Percentiles rank a stretch among this genome's conserved stretches.
phyloP scores from a whole-genome alignment of 2,797 vertebrate genomes.

The Florisuga fusca region DNA sequence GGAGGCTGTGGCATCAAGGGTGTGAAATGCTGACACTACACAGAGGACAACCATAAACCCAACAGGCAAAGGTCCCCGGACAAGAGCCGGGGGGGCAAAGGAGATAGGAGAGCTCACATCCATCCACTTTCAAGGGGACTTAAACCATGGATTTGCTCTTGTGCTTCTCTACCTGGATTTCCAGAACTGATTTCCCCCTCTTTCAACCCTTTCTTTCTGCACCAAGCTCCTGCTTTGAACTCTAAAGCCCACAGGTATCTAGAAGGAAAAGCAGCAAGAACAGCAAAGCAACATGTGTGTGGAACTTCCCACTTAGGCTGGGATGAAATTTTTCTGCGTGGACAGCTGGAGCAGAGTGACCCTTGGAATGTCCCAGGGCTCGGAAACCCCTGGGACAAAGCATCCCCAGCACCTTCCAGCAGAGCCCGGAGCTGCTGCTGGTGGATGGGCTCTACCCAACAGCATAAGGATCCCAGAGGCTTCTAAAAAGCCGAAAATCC shows the following conservation, averaged over 20 bases:
- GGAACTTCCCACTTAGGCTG: neutral
- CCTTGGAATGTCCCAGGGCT: neutral
- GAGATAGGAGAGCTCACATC: neutral
- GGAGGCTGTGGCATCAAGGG: neutral
- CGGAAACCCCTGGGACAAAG: neutral
- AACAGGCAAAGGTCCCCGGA: neutral
- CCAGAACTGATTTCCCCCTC: neutral
- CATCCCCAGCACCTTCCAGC: neutral
- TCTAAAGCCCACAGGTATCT: neutral
- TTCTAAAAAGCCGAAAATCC: neutral
- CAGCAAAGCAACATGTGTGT: neutral
- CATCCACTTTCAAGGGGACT: neutral
- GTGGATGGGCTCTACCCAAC: neutral
- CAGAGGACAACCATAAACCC: constrained; percentile 17
- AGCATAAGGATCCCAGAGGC: neutral
- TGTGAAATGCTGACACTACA: neutral
- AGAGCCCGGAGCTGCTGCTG: neutral
- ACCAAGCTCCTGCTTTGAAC: neutral
- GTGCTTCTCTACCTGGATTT: neutral
- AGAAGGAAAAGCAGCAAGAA: neutral
- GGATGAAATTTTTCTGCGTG: neutral
- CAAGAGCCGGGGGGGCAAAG: neutral
- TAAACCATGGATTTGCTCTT: neutral
- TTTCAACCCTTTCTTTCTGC: neutral
- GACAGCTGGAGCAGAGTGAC: neutral